phyloP scores from a whole-genome alignment of 2,797 vertebrate species.

The Bryconaethiops microstoma region DNA sequence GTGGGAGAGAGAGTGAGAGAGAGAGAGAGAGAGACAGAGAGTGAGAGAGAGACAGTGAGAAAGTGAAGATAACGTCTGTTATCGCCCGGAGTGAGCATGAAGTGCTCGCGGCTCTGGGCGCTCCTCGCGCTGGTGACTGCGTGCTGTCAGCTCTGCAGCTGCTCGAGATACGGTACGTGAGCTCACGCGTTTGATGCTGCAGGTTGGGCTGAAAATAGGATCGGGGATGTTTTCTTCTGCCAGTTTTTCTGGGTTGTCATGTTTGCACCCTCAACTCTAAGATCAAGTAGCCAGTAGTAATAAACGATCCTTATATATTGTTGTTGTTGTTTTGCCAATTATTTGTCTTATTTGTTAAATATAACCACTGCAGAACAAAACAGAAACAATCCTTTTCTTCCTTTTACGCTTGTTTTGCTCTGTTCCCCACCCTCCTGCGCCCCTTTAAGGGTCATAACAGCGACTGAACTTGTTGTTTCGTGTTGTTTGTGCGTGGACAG shows the following conservation, averaged over 20 bases:
- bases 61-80: slow-evolving; percentile 47
- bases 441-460: too few species aligned
- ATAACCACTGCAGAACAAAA: too few species aligned
- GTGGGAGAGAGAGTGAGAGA: slow-evolving; percentile 22
- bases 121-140: slow-evolving; percentile 73
- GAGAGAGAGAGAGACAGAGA: slow-evolving; percentile 52
- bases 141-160: slow-evolving; percentile 70
- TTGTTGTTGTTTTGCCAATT: too few species aligned
- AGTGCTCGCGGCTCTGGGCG: slow-evolving; percentile 71
- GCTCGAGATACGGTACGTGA: slow-evolving; percentile 75
- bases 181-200: background rate
- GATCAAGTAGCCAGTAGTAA: too few species aligned
- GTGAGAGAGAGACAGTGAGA: slow-evolving; percentile 44
- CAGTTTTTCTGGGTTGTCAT: background rate
- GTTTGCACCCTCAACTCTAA: too few species aligned
- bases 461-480: too few species aligned
- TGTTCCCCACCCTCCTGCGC: background rate
- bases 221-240: background rate
- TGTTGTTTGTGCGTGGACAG: background rate
- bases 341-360: too few species aligned
- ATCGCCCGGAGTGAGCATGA: slow-evolving; percentile 68
- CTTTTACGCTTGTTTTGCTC: too few species aligned
- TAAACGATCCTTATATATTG: too few species aligned
- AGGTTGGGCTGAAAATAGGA: background rate
- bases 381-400: too few species aligned